phyloP scores from a whole-genome alignment of 2,113 vertebrate genomes.

The Sinocyclocheilus anshuiensis region DNA sequence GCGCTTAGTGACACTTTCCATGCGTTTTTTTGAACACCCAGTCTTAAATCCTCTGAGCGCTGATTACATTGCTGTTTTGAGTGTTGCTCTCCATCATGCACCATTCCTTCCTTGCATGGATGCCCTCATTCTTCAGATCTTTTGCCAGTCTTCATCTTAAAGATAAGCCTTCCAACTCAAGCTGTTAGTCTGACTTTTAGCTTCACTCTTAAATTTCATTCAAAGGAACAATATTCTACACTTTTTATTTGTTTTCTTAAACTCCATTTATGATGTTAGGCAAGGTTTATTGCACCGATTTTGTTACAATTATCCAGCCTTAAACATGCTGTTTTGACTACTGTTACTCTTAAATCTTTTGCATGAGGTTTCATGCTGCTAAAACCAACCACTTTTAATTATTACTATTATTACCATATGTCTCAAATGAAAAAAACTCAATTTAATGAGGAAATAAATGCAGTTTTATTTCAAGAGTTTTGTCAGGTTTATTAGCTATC shows the following conservation, averaged over 20 bases:
- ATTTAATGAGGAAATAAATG: neutral
- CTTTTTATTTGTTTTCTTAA: neutral
- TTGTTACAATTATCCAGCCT: neutral
- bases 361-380: neutral
- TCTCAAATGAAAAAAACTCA: neutral
- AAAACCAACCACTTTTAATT: neutral
- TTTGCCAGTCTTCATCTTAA: neutral
- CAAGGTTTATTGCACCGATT: neutral
- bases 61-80: slow-evolving; percentile 8
- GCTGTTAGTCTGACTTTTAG: neutral
- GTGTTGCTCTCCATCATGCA: neutral
- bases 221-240: slow-evolving; percentile 1
- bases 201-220: neutral
- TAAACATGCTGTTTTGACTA: neutral
- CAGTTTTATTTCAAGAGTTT: neutral
- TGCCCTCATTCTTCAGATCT: slow-evolving; percentile 19
- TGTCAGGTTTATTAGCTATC: neutral
- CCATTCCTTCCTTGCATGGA: neutral
- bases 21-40: slow-evolving; percentile 2
- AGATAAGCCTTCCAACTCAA: slow-evolving; percentile 8
- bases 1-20: slow-evolving; percentile 36
- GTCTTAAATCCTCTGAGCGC: neutral
- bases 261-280: neutral
- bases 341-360: neutral
- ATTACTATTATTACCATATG: neutral